Evolutionary conservation across 2,113 vertebrate species (phyloP).

Genomic region (Zootoca vivipara): DNA sequence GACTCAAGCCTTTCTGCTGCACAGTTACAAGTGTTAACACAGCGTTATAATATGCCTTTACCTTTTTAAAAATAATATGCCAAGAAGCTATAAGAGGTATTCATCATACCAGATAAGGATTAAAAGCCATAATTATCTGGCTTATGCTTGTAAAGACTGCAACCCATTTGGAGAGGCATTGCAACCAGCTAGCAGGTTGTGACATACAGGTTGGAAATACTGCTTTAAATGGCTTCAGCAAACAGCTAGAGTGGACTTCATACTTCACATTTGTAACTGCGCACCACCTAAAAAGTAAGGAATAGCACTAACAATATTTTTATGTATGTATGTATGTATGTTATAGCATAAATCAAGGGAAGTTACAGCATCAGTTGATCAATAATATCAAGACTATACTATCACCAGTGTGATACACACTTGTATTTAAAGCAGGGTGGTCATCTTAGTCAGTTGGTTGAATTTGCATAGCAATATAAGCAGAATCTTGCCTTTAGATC

Average conservation of each 20-base stretch:
- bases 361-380: background rate
- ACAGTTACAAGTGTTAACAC: too few relatives aligned
- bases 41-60: too few relatives aligned
- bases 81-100: too few relatives aligned
- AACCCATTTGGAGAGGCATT: too few relatives aligned
- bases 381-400: background rate
- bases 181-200: too few relatives aligned
- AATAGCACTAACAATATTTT: background rate
- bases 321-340: background rate
- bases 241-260: background rate
- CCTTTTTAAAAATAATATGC: too few relatives aligned
- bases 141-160: too few relatives aligned
- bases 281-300: background rate
- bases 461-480: background rate
- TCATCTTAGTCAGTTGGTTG: background rate
- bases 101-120: too few relatives aligned
- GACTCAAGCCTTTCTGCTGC: too few relatives aligned
- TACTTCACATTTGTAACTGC: background rate
- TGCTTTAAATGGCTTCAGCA: background rate
- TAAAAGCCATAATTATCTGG: too few relatives aligned
- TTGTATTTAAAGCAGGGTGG: background rate
- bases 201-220: too few relatives aligned
- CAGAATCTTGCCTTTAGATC: background rate
- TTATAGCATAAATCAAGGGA: background rate
- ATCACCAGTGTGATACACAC: background rate